Conservation (phyloP, 2,888 invertebrate species). For the Dryomyza anilis region DNA sequence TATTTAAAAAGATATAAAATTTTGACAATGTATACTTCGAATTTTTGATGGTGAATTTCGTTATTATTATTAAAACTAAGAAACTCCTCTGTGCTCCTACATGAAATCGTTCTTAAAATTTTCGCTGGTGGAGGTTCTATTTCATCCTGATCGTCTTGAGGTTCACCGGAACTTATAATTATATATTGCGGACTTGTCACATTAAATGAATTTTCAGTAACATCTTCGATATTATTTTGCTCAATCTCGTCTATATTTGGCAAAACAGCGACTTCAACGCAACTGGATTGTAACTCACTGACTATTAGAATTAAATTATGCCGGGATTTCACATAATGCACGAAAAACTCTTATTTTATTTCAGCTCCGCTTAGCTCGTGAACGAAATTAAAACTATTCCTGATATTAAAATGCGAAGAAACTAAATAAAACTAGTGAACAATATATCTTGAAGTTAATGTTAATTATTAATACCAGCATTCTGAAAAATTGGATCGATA, state of each 20-base stretch:
- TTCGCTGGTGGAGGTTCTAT: background rate
- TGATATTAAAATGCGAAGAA: background rate
- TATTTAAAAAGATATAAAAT: background rate
- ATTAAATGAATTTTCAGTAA: no score
- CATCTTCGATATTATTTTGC: no score
- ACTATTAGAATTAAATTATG: background rate
- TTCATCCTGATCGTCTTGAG: background rate
- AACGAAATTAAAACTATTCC: background rate
- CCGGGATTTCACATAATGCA: background rate
- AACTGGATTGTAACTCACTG: no score
- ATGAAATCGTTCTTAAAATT: background rate
- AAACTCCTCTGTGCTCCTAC: no score
- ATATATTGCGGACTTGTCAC: no score
- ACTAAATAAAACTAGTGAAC: background rate
- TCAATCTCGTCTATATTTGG: no score
- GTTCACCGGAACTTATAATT: no score
- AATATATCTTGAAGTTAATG: background rate
- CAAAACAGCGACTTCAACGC: background rate
- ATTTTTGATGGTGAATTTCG: background rate
- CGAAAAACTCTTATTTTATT: constrained; percentile 1
- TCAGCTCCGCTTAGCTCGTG: background rate
- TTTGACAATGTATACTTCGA: background rate
- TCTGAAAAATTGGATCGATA: no score
- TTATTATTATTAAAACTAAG: no score
- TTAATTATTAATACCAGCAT: constrained; percentile 5